Evolutionary conservation across 2,888 invertebrate genomes (phyloP).

Genomic region (Epistrophe eligans): DNA sequence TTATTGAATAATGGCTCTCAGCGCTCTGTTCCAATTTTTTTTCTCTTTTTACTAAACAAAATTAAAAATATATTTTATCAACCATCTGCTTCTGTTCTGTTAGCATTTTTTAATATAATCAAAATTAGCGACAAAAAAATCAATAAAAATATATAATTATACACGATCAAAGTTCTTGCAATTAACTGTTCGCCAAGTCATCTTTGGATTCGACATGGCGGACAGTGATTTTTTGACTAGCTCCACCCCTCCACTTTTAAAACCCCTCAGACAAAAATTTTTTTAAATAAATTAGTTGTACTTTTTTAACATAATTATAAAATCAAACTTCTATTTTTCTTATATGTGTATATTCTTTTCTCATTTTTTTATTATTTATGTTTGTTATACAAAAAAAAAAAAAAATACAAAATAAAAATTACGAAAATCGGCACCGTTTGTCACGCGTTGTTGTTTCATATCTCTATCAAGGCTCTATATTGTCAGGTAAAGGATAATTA

Average conservation of each 20-base stretch:
- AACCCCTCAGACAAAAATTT: conserved; percentile 6
- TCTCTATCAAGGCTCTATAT: conserved; percentile 83
- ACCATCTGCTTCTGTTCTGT: conserved; percentile 72
- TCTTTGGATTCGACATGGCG: conserved; percentile 36
- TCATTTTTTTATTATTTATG: conserved; percentile 66
- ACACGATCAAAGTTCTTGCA: conserved; percentile 75
- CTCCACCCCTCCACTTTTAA: conserved; percentile 13
- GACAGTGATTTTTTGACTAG: conserved; percentile 45
- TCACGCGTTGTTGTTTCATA: conserved; percentile 72
- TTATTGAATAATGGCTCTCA: conserved; percentile 64
- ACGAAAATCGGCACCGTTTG: conserved; percentile 65
- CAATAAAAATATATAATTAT: conserved; percentile 4
- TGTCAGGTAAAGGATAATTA: conserved; percentile 83
- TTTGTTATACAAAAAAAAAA: conserved; percentile 57
- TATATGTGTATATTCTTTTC: conserved; percentile 74
- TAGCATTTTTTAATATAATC: conserved; percentile 48
- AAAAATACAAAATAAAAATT: conserved; percentile 48
- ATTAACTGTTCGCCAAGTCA: conserved; percentile 45
- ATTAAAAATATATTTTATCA: conserved; percentile 35
- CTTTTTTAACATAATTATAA: conserved; percentile 62
- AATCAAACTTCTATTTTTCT: conserved; percentile 70
- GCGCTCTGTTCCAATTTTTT: conserved; percentile 67
- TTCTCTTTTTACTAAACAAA: conserved; percentile 32
- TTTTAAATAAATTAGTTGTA: conserved; percentile 55
- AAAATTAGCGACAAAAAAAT: neutral